Evolutionary conservation across 1,140 invertebrate genomes (phyloP).

Genomic region (Lepeophtheirus salmonis): DNA sequence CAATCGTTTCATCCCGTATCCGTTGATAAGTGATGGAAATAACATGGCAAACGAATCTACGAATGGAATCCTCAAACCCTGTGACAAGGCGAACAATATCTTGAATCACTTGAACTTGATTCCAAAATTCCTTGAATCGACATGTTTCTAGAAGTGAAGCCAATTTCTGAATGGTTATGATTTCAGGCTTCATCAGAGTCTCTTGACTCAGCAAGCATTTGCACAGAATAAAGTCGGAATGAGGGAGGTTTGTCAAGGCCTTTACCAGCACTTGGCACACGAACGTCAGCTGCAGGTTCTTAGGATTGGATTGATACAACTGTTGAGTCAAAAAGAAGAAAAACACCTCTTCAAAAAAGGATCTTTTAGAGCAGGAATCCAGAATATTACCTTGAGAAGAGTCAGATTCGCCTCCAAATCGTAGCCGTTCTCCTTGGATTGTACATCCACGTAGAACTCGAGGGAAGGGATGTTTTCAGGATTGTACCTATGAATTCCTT

Average conservation of each 20-base stretch:
- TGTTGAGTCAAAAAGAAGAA: constrained; percentile 33
- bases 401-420: constrained; percentile 90
- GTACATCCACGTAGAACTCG: constrained; percentile 78
- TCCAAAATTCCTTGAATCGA: constrained; percentile 79
- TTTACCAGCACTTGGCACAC: constrained; percentile 72
- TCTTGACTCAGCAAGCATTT: constrained; percentile 62
- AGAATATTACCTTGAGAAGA: constrained; percentile 44
- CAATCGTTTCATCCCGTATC: constrained; percentile 59
- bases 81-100: constrained; percentile 40
- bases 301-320: constrained; percentile 83
- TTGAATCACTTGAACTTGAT: constrained; percentile 21
- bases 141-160: constrained; percentile 80
- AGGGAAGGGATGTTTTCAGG: constrained; percentile 72
- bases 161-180: constrained; percentile 65
- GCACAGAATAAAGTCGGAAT: constrained; percentile 89
- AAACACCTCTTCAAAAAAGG: too few relatives aligned
- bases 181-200: constrained; percentile 47
- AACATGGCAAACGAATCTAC: constrained; percentile 94
- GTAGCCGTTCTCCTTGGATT: constrained; percentile 78
- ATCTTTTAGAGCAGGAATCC: too few relatives aligned
- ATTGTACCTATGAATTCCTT: constrained; percentile 43
- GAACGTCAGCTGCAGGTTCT: constrained; percentile 58
- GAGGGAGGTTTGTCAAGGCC: constrained; percentile 82
- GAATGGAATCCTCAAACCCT: constrained; percentile 86
- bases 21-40: constrained; percentile 90